phyloP scores from a whole-genome alignment of 2,113 vertebrate species.

The Anhinga anhinga region DNA sequence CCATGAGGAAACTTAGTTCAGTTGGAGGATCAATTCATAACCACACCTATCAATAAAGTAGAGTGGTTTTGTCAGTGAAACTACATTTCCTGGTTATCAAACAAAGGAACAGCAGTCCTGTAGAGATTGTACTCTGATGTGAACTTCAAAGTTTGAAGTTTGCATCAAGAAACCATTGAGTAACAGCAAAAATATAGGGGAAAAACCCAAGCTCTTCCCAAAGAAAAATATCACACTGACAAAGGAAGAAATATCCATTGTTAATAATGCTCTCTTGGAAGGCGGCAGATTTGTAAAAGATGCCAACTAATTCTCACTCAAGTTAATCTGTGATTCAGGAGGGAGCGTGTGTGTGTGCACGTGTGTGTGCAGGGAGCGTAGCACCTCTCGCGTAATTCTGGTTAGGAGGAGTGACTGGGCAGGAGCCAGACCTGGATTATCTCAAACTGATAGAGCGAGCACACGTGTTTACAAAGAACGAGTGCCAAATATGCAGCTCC shows the following conservation, averaged over 20 bases:
- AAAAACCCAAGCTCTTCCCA: background rate
- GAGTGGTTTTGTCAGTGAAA: background rate
- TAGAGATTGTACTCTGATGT: background rate
- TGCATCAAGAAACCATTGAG: background rate
- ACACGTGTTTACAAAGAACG: conserved; percentile 44
- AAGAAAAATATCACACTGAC: background rate
- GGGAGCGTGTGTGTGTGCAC: background rate
- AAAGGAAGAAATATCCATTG: background rate
- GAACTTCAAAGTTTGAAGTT: background rate
- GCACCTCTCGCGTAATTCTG: conserved; percentile 33
- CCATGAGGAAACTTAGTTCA: background rate
- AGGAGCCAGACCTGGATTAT: conserved; percentile 69
- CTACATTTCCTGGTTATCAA: background rate
- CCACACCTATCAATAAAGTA: background rate
- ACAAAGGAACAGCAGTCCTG: background rate
- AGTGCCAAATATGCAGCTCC: conserved; percentile 68
- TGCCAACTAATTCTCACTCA: background rate
- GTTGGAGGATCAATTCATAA: background rate
- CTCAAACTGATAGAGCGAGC: conserved; percentile 66
- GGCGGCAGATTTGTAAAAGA: background rate
- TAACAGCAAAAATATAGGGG: background rate
- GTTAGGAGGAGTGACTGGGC: conserved; percentile 60
- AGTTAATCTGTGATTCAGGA: background rate
- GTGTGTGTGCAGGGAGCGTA: background rate
- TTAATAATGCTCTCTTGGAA: background rate